Evolutionary conservation across 2,797 vertebrate genomes (phyloP).

Genomic region (Brotula barbata): DNA sequence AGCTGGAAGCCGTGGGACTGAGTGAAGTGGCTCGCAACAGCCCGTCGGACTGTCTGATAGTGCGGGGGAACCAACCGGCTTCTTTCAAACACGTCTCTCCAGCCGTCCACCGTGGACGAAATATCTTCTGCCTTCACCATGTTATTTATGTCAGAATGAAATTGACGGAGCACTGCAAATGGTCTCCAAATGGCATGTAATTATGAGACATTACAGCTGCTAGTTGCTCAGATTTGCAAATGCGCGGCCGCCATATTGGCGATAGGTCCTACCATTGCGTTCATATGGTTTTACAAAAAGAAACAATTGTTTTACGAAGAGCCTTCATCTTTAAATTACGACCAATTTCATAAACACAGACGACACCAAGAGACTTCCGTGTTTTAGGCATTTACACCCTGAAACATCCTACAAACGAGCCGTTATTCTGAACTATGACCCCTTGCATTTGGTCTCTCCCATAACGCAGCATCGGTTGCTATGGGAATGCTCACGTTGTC

Average conservation of each 20-base stretch:
- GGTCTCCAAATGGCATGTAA: neutral
- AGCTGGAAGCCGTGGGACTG: constrained; percentile 78
- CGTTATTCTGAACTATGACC: neutral
- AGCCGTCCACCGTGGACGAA: constrained; percentile 65
- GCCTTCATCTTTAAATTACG: no score
- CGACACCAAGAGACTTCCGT: neutral
- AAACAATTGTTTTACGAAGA: neutral
- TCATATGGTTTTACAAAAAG: neutral
- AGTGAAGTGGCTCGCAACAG: constrained; percentile 48
- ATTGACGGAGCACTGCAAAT: accelerated
- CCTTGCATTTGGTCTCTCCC: constrained; percentile 61
- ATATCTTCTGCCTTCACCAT: constrained; percentile 48
- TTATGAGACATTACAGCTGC: neutral
- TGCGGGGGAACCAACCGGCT: constrained; percentile 77
- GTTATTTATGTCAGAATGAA: neutral
- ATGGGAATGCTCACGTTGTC: constrained; percentile 62
- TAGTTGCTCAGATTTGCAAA: constrained; percentile 37
- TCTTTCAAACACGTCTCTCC: constrained; percentile 75
- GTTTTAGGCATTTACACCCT: neutral
- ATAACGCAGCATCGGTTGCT: constrained; percentile 69
- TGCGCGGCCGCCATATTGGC: constrained; percentile 66
- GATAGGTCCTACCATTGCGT: constrained; percentile 14
- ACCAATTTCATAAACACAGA: no score
- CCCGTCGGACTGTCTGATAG: constrained; percentile 72
- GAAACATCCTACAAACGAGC: accelerated